Percentiles rank a stretch among this genome's conserved stretches.
These are phyloP conservation scores for Platycheirus rosarum DNA, from an alignment of 2,888 invertebrate genomes.

Conservation along the genomic window DNA sequence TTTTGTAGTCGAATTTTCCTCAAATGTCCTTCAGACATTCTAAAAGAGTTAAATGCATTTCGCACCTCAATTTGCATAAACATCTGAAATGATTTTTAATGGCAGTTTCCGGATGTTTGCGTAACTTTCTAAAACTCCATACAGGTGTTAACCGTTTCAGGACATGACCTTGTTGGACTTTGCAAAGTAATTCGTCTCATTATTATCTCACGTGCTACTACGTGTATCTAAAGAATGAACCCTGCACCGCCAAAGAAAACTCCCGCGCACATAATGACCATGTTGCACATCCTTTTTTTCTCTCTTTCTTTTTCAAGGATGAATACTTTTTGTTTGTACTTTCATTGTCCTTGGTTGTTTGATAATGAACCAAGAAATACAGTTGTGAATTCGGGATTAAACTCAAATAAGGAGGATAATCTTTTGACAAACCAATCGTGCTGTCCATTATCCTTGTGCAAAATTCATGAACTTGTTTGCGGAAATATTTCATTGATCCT, in stretches of 20 bases:
- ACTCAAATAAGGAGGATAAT: conserved; percentile 61
- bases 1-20: neutral
- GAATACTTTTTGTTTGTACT: conserved; percentile 11
- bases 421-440: conserved; percentile 67
- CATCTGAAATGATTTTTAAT: neutral
- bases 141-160: conserved; percentile 51
- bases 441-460: conserved; percentile 46
- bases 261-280: conserved; percentile 32
- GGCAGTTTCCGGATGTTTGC: conserved; percentile 38
- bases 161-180: conserved; percentile 20
- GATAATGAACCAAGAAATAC: conserved; percentile 36
- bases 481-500: conserved; percentile 71
- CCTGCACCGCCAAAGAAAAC: conserved; percentile 33
- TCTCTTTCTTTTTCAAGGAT: conserved; percentile 50
- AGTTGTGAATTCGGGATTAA: conserved; percentile 50
- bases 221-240: conserved; percentile 35
- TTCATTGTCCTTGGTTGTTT: conserved; percentile 25
- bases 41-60: conserved; percentile 16
- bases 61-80: conserved; percentile 59
- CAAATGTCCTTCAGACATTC: conserved; percentile 41
- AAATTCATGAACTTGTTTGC: conserved; percentile 59
- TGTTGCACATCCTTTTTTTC: conserved; percentile 34
- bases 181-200: conserved; percentile 2
- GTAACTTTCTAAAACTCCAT: conserved; percentile 54
- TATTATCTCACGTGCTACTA: conserved; percentile 67